phyloP scores from a whole-genome alignment of 2,113 vertebrate genomes.

The Austrofundulus limnaeus region DNA sequence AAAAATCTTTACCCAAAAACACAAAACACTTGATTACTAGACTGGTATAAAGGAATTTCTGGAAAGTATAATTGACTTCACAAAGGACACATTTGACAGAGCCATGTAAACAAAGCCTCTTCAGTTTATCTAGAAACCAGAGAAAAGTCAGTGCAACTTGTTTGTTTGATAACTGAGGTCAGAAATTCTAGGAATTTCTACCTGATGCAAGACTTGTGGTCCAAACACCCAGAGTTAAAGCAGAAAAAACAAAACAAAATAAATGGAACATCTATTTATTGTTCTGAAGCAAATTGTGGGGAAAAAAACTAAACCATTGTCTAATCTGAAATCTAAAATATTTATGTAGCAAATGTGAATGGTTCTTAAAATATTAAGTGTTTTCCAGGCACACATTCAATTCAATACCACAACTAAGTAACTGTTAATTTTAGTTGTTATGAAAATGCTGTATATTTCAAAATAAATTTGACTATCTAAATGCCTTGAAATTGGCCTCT shows the following conservation, averaged over 20 bases:
- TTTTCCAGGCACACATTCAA: too few relatives aligned
- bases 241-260: constrained; percentile 2
- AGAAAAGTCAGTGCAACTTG: constrained; percentile 5
- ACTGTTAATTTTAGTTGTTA: too few relatives aligned
- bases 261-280: not conserved
- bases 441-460: too few relatives aligned
- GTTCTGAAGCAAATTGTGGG: too few relatives aligned
- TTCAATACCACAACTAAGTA: too few relatives aligned
- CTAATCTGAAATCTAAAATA: too few relatives aligned
- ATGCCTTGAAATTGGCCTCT: too few relatives aligned
- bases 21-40: not conserved
- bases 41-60: not conserved
- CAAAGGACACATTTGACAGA: not conserved
- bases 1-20: not conserved
- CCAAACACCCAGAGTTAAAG: not conserved
- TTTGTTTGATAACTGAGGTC: constrained; percentile 38
- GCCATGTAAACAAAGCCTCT: not conserved
- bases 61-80: not conserved
- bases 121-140: constrained; percentile 6
- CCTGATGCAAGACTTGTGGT: constrained; percentile 20
- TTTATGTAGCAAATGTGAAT: too few relatives aligned
- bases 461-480: too few relatives aligned
- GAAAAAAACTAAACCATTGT: too few relatives aligned
- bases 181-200: constrained; percentile 7
- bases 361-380: too few relatives aligned